Percentiles rank a stretch among this genome's conserved stretches.
phyloP scores from a whole-genome alignment of 1,140 invertebrate species.

The Drosophila nigrodunni region DNA sequence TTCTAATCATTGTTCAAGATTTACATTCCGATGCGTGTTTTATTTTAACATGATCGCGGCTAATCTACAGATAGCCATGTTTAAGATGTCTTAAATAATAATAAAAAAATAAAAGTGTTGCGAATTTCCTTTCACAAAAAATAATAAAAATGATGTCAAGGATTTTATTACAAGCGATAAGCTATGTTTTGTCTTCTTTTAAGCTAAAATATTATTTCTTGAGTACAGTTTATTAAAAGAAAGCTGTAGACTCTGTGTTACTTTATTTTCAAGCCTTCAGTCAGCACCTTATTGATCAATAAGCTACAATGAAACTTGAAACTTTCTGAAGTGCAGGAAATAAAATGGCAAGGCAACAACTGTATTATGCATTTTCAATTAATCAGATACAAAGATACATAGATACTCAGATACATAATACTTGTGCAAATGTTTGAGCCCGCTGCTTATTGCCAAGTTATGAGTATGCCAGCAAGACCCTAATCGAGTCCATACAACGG shows the following conservation, averaged over 20 bases:
- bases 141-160: not conserved
- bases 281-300: not conserved
- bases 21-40: conserved; percentile 54
- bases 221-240: too few species aligned
- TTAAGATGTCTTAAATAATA: conserved; percentile 1
- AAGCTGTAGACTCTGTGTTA: too few species aligned
- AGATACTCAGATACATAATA: conserved; percentile 24
- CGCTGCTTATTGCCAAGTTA: conserved; percentile 63
- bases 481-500: conserved; percentile 80
- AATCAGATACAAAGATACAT: not conserved
- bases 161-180: not conserved
- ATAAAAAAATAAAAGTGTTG: not conserved
- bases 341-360: not conserved
- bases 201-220: not conserved
- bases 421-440: conserved; percentile 28
- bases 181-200: not conserved
- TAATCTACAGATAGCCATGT: not conserved
- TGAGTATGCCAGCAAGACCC: conserved; percentile 72
- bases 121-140: conserved; percentile 7
- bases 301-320: not conserved
- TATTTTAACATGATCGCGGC: conserved; percentile 15
- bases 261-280: too few species aligned
- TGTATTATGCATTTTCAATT: conserved; percentile 4
- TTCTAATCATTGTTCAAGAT: conserved; percentile 67
- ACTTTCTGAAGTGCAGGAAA: not conserved